These are phyloP conservation scores for Folsomia candida DNA, from an alignment of 2,888 invertebrate species.

Conservation along the genomic window DNA sequence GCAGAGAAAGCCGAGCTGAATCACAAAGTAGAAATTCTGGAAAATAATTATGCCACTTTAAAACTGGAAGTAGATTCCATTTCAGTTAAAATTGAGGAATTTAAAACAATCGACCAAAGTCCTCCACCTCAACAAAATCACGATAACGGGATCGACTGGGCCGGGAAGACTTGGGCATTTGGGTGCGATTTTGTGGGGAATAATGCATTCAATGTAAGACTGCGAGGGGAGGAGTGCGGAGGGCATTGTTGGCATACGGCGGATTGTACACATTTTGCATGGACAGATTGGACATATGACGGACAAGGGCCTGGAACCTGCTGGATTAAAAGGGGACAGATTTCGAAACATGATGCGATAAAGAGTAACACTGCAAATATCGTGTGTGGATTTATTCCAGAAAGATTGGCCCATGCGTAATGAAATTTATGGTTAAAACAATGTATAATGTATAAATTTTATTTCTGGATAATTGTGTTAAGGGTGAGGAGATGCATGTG, in stretches of 20 bases:
- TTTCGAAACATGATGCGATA: background rate
- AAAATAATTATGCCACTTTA: too few species aligned
- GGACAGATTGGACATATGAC: background rate
- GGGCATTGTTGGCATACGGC: background rate
- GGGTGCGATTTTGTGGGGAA: background rate
- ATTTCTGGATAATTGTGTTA: too few species aligned
- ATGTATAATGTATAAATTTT: too few species aligned
- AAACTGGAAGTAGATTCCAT: background rate
- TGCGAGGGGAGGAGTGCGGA: background rate
- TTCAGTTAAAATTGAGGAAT: background rate
- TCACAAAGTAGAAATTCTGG: background rate
- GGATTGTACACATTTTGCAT: background rate
- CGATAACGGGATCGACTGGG: background rate
- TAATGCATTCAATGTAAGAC: background rate
- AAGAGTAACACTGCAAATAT: background rate
- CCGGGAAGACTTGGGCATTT: background rate
- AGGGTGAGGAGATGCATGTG: too few species aligned
- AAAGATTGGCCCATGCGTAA: too few species aligned
- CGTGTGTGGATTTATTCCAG: background rate
- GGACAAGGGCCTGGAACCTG: background rate
- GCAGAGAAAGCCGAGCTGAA: background rate
- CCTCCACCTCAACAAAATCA: background rate
- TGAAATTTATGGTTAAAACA: too few species aligned
- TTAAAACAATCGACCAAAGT: background rate
- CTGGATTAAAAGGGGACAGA: background rate